Percentiles rank a stretch among this genome's conserved stretches.
Conservation (phyloP, 2,797 vertebrate genomes). For the Linurgus olivaceus region DNA sequence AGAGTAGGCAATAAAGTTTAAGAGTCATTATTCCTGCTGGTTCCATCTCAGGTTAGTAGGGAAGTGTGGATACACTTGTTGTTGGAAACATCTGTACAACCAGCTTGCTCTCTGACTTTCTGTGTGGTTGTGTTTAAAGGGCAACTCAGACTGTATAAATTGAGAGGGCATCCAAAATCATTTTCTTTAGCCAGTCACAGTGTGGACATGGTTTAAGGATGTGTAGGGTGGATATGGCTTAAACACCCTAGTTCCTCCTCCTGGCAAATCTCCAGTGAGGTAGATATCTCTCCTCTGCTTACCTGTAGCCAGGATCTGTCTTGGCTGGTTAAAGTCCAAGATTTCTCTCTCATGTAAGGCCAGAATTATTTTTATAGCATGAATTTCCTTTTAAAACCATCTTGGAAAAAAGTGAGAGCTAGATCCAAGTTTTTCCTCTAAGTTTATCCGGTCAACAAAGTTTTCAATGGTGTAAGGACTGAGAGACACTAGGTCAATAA, state of each 20-base stretch:
- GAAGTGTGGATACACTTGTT: not conserved
- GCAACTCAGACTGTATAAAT: not conserved
- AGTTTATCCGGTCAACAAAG: not conserved
- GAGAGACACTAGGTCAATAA: not conserved
- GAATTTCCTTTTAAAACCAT: not conserved
- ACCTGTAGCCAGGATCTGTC: not conserved
- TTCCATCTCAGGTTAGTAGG: not conserved
- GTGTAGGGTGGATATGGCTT: not conserved
- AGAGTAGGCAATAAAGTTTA: not conserved
- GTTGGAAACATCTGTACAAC: not conserved
- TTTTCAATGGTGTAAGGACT: not conserved
- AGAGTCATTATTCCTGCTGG: not conserved
- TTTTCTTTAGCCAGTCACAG: not conserved
- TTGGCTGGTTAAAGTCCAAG: not conserved
- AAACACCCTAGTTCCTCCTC: not conserved
- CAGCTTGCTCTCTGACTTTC: not conserved
- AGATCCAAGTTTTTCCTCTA: not conserved
- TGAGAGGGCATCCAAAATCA: not conserved
- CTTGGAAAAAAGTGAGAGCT: not conserved
- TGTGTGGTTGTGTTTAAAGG: not conserved
- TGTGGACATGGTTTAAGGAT: not conserved
- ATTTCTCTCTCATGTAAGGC: not conserved
- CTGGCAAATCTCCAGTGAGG: not conserved
- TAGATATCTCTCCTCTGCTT: not conserved
- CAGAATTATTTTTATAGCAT: not conserved